Conservation (phyloP, 2,888 invertebrate genomes). For the Andrena trimmerana region DNA sequence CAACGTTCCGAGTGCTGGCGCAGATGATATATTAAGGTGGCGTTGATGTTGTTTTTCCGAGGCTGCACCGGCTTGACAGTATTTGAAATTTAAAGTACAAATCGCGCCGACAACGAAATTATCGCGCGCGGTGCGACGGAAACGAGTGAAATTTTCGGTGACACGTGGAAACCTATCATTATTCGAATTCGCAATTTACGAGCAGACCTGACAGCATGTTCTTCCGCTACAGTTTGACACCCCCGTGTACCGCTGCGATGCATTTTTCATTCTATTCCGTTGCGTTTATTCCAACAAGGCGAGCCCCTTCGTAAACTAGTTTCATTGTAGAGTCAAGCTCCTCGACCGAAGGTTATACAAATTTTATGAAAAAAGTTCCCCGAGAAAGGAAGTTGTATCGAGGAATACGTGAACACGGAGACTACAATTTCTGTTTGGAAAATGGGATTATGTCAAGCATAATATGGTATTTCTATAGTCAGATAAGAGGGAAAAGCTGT, state of each 20-base stretch:
- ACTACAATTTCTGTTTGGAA: slow-evolving; percentile 12
- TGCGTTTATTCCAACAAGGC: slow-evolving; percentile 7
- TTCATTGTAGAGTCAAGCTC: slow-evolving; percentile 17
- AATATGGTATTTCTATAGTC: slow-evolving; percentile 3
- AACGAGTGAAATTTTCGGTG: neutral
- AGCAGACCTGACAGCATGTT: neutral
- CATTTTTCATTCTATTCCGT: slow-evolving; percentile 23
- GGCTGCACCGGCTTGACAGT: too few relatives aligned
- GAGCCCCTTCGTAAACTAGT: slow-evolving; percentile 5
- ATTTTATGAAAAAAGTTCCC: slow-evolving; percentile 31
- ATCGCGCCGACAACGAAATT: neutral
- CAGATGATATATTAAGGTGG: too few relatives aligned
- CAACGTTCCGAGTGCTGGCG: too few relatives aligned
- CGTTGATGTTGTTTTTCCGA: too few relatives aligned
- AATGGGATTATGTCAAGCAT: slow-evolving; percentile 10
- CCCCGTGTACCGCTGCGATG: neutral
- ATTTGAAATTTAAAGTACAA: neutral
- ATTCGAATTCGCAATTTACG: slow-evolving; percentile 7
- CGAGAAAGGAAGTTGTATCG: slow-evolving; percentile 9
- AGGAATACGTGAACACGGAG: slow-evolving; percentile 24
- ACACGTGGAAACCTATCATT: slow-evolving; percentile 4
- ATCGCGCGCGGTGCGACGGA: neutral
- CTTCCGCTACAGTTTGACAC: neutral
- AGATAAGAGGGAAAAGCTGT: too few relatives aligned
- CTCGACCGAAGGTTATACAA: slow-evolving; percentile 21